These are phyloP conservation scores for Todiramphus saurophagus DNA, from an alignment of 2,113 vertebrate species.

Conservation along the genomic window DNA sequence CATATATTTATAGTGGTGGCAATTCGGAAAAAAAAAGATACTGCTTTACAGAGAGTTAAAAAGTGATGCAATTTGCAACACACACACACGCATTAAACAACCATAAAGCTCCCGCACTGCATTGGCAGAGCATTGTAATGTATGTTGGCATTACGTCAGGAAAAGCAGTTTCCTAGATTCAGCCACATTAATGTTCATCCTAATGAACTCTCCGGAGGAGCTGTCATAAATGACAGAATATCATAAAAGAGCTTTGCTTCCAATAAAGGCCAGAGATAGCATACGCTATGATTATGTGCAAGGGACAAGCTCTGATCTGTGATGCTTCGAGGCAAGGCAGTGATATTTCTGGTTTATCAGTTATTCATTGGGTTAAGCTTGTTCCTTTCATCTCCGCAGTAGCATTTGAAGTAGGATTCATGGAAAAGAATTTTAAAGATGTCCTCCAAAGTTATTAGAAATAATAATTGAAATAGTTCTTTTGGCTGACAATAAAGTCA, in stretches of 20 bases:
- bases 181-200: conserved; percentile 58
- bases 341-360: conserved; percentile 39
- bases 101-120: conserved; percentile 1
- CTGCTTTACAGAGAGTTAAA: conserved; percentile 1
- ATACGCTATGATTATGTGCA: neutral
- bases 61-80: conserved; percentile 29
- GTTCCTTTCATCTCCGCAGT: conserved; percentile 40
- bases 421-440: conserved; percentile 16
- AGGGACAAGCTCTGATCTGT: neutral
- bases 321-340: neutral
- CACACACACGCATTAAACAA: neutral
- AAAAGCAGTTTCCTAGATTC: conserved; percentile 33
- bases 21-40: neutral
- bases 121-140: neutral
- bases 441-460: conserved; percentile 60
- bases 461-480: conserved; percentile 38
- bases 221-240: conserved; percentile 56
- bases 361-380: conserved; percentile 54
- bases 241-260: neutral
- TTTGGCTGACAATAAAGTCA: conserved; percentile 46
- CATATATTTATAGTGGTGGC: conserved; percentile 14
- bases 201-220: conserved; percentile 64
- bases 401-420: conserved; percentile 52
- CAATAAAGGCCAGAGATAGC: conserved; percentile 31
- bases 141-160: conserved; percentile 27